Conservation (phyloP, 64 coral and sea anemone species). For the Montipora efflorescens region DNA sequence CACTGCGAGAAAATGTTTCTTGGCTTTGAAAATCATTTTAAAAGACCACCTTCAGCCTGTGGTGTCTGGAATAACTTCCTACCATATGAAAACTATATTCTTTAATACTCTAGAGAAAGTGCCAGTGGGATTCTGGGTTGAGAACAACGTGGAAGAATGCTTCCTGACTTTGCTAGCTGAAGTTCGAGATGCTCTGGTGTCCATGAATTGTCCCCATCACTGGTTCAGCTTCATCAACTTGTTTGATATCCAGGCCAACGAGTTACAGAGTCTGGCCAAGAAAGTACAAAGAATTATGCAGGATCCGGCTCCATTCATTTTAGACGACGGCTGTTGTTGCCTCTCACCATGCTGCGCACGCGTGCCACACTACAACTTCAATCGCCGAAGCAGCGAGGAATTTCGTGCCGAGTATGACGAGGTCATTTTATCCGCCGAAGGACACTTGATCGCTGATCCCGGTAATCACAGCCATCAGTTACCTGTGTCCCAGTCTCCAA, state of each 20-base stretch:
- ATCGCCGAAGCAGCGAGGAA: not conserved
- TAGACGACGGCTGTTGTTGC: too few species aligned
- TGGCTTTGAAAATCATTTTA: slow-evolving; percentile 70
- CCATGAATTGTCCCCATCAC: slow-evolving; percentile 38
- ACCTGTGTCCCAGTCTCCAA: not conserved
- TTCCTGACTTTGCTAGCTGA: slow-evolving; percentile 42
- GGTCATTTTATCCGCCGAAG: too few species aligned
- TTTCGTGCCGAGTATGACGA: not conserved
- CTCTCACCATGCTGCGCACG: too few species aligned
- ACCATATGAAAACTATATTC: slow-evolving; percentile 69
- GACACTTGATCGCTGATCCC: too few species aligned
- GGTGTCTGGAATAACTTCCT: not conserved
- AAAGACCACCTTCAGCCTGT: slow-evolving; percentile 73
- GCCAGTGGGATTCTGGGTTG: slow-evolving; percentile 44
- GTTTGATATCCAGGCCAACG: slow-evolving; percentile 13
- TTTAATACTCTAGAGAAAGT: slow-evolving; percentile 56
- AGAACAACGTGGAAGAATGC: slow-evolving; percentile 64
- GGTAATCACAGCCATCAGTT: slow-evolving; percentile 42
- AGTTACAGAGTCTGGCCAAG: not conserved
- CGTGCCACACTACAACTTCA: too few species aligned
- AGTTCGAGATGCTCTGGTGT: slow-evolving; percentile 19
- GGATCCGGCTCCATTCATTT: not conserved
- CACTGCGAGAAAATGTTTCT: slow-evolving; percentile 65
- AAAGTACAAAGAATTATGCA: slow-evolving; percentile 49
- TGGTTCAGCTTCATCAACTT: slow-evolving; percentile 66